Evolutionary conservation across 2,797 vertebrate species (phyloP).

Genomic region (Clamator glandarius): DNA sequence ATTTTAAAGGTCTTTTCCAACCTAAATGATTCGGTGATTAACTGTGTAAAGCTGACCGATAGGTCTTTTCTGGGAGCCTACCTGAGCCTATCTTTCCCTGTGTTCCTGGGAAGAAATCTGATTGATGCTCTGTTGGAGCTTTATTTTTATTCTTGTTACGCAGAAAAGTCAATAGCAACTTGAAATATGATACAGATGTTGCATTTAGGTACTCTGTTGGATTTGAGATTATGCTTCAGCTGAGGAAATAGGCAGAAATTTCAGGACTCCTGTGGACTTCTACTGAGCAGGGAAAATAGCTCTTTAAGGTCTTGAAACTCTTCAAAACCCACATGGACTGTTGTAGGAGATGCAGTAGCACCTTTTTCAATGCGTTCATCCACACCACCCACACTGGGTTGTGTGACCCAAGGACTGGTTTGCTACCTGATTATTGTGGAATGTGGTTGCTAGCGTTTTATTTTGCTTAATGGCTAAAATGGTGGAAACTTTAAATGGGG

Average conservation of each 20-base stretch:
- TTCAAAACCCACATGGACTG: background rate
- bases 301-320: background rate
- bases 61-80: background rate
- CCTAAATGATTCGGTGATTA: background rate
- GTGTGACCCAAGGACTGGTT: background rate
- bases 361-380: background rate
- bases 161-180: background rate
- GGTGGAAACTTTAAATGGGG: background rate
- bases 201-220: background rate
- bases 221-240: background rate
- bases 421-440: background rate
- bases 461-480: background rate
- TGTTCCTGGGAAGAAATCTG: background rate
- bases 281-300: background rate
- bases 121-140: background rate
- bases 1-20: too few species aligned
- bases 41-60: background rate
- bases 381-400: accelerated
- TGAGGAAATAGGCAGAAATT: background rate
- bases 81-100: background rate
- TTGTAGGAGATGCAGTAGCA: background rate
- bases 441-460: background rate
- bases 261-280: background rate
- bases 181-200: background rate
- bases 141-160: background rate